These are phyloP conservation scores for Hydrozoanthus gracilis DNA, from an alignment of 92 coral and sea anemone species.

Conservation along the genomic window DNA sequence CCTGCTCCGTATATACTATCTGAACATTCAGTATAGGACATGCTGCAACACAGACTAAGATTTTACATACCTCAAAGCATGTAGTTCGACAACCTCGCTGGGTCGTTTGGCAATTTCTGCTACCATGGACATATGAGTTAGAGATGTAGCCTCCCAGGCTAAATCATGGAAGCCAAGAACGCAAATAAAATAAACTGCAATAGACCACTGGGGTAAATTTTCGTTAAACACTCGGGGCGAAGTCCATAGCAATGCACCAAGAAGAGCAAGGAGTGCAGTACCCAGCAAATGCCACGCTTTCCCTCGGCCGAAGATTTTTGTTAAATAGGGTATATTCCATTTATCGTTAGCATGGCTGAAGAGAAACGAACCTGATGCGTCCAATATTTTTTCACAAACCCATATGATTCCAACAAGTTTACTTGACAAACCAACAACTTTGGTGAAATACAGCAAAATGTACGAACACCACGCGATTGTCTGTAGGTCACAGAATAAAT, in stretches of 20 bases:
- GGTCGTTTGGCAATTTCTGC: slow-evolving; percentile 82
- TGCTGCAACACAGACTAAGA: background rate
- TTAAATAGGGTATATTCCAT: slow-evolving; percentile 53
- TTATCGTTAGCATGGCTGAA: slow-evolving; percentile 72
- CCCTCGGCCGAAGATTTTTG: slow-evolving; percentile 67
- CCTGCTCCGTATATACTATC: no score
- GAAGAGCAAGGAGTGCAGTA: slow-evolving; percentile 62
- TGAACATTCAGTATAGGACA: background rate
- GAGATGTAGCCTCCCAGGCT: slow-evolving; percentile 72
- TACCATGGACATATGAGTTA: slow-evolving; percentile 81
- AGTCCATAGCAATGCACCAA: slow-evolving; percentile 68
- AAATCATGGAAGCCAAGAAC: slow-evolving; percentile 49
- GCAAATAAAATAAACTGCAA: slow-evolving; percentile 58
- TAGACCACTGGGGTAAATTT: slow-evolving; percentile 54
- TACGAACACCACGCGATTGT: slow-evolving; percentile 63
- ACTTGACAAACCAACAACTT: slow-evolving; percentile 78
- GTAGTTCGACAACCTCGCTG: slow-evolving; percentile 81
- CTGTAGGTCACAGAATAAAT: slow-evolving; percentile 71
- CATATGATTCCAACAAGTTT: slow-evolving; percentile 67
- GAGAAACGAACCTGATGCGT: slow-evolving; percentile 51
- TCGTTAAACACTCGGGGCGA: slow-evolving; percentile 73
- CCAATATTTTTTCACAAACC: slow-evolving; percentile 61
- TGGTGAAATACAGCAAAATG: slow-evolving; percentile 69
- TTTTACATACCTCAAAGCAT: slow-evolving; percentile 70
- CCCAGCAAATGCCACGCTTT: slow-evolving; percentile 85